phyloP scores from a whole-genome alignment of 2,113 vertebrate genomes.

The Solea senegalensis region DNA sequence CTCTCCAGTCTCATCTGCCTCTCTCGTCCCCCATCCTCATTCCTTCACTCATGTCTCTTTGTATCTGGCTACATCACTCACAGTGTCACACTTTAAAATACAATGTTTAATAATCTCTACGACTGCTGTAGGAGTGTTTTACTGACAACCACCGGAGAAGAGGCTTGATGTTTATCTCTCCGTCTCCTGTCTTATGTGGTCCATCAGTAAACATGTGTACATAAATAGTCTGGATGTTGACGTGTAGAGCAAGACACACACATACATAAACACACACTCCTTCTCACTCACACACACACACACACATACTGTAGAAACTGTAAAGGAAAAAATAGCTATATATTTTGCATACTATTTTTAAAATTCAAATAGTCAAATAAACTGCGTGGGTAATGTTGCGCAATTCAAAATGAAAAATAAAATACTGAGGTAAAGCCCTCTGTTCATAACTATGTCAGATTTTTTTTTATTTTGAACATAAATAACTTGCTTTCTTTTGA shows the following conservation, averaged over 20 bases:
- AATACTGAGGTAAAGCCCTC: too few relatives aligned
- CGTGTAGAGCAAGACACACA: slow-evolving; percentile 2
- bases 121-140: slow-evolving; percentile 24
- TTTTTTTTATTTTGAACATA: too few relatives aligned
- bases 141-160: slow-evolving; percentile 36
- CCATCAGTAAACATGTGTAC: slow-evolving; percentile 22
- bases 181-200: slow-evolving; percentile 41
- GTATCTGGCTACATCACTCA: slow-evolving; percentile 57
- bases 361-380: too few relatives aligned
- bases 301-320: neutral
- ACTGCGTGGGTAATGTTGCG: too few relatives aligned
- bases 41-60: slow-evolving; percentile 66
- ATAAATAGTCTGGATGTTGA: slow-evolving; percentile 41
- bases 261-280: neutral
- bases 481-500: too few relatives aligned
- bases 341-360: too few relatives aligned
- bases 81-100: slow-evolving; percentile 53
- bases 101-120: slow-evolving; percentile 43
- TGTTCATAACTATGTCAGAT: too few relatives aligned
- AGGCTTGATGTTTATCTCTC: slow-evolving; percentile 53
- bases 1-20: slow-evolving; percentile 50
- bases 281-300: neutral
- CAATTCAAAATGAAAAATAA: too few relatives aligned
- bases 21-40: slow-evolving; percentile 31
- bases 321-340: too few relatives aligned